Evolutionary conservation across 64 coral and sea anemone species (phyloP).

Genomic region (Actinia tenebrosa): DNA sequence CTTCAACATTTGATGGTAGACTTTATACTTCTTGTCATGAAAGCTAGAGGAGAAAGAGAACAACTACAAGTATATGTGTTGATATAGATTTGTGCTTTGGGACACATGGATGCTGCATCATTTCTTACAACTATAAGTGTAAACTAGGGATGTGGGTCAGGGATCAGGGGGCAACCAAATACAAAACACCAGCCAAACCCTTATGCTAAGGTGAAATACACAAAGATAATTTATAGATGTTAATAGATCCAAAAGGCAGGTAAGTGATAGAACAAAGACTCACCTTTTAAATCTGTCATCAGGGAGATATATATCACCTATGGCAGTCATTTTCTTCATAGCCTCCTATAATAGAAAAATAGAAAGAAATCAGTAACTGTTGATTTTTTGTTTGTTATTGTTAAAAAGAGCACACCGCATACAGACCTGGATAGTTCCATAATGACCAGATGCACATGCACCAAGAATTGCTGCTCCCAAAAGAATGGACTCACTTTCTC

Average conservation of each 20-base stretch:
- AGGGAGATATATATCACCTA: constrained; percentile 50
- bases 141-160: no score
- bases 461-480: constrained; percentile 81
- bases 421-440: constrained; percentile 65
- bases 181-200: no score
- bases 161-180: no score
- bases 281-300: constrained; percentile 56
- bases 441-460: constrained; percentile 75
- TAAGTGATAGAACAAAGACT: neutral
- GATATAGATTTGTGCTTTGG: no score
- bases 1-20: constrained; percentile 71
- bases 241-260: no score
- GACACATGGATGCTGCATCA: no score
- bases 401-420: neutral
- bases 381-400: neutral
- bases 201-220: no score
- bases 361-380: neutral
- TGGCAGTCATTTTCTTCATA: constrained; percentile 81
- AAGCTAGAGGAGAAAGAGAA: constrained; percentile 32
- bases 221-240: no score
- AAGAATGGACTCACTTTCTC: constrained; percentile 76
- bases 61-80: neutral
- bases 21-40: constrained; percentile 74
- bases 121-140: no score
- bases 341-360: constrained; percentile 52